Evolutionary conservation across 2,888 invertebrate species (phyloP), one percentile per base, ranked within the genome.

Genomic region (Junonia oenone): DNA sequence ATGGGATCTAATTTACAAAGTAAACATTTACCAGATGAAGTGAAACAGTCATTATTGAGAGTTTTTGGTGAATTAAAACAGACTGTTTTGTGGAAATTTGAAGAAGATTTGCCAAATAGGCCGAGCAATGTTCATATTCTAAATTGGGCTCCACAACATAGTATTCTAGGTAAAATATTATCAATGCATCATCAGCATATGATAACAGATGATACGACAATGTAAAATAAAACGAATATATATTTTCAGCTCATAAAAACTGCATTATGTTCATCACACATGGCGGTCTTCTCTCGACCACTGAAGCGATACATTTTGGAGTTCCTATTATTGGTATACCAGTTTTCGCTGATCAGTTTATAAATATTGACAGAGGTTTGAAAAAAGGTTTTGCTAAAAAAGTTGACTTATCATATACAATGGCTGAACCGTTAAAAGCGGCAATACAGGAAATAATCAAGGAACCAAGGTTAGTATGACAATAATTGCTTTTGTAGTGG

Each of bases 111-210:
- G 22, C 69, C 75, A 0, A 67, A 76, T 29, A n/a, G 69, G 3
- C 86, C 89, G 0, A 67, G 69, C 6, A 91, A 91, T 62, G 81
- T 91, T 0, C 77, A 83, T 51, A 69, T 90, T 0, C 48, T 80
- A 6, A 63, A 78, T 5, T 91, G 91, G 86, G 77, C 84, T 11
- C 87, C 89, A 1, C 89, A 90, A 60, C 72, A 68, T 14, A 75
- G 77, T 43, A 75, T 84, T 27, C 61, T 83, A 40, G 73, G 83
- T 79, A 31, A 31, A 22, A 22, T 22, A 22, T 3, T 22, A 22
- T 22, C 8, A 31, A 31, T 8, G 9, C 29, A 31, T 2, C 29
- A 31, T 31, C 8, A 11, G 5, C 29, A 31, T 11, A 31, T 11
- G 27, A 27, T 6, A 8, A 27, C 27, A 27, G 8, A 0, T 27